Base-by-base conservation (phyloP, 2,113 vertebrate species). In the Sarotherodon lohbergeri region DNA sequence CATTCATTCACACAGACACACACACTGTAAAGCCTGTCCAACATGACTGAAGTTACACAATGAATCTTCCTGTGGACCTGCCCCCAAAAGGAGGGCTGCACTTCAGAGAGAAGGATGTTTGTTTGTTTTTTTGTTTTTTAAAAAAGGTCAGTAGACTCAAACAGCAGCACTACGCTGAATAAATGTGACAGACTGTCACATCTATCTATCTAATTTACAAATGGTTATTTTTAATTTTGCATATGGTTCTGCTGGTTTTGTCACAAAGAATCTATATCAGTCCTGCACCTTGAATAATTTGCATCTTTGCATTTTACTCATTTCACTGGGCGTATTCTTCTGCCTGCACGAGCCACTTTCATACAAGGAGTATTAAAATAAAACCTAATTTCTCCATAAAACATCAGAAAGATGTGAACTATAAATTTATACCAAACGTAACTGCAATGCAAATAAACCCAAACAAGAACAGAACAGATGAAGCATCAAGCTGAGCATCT, bases 1-100 rank as follows among this genome's bases (percentile, higher is more conserved):
- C 22, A 66, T 61, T 86, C 80, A 71, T 84, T 82, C 82, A 76
- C 80, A 29, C 48, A 66, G 79, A 82, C 36, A 22, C 41, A 54
- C 50, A 36, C 48, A 50, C 50, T 9, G 79, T 81, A 79, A 81
- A 50, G 71, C 32, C 61, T 32, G 55, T 52, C 36, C 39, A 48
- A 83, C n/a, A 24, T 16, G 48, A 83, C 80, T 55, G 57, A 71
- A 50, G 52, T 24, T n/a, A 13, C 54, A 88, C 81, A 68, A 86
- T 6, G 55, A 86, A 19, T 4, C 7, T 11, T 50, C 22, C 32
- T 46, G 13, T 29, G 54, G 84, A 80, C 22, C 13, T 2, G 2
- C n/a, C 50, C 29, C 5, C 39, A 54, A 29, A 39, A 39, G 29
- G 46, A 16, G 46, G 48, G 14, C 71, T 76, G 9, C 16, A 76